A percentile compares a stretch with the other conserved stretches of the same genome.
Conservation (phyloP, 2,888 invertebrate genomes). For the Beris chalybata region DNA sequence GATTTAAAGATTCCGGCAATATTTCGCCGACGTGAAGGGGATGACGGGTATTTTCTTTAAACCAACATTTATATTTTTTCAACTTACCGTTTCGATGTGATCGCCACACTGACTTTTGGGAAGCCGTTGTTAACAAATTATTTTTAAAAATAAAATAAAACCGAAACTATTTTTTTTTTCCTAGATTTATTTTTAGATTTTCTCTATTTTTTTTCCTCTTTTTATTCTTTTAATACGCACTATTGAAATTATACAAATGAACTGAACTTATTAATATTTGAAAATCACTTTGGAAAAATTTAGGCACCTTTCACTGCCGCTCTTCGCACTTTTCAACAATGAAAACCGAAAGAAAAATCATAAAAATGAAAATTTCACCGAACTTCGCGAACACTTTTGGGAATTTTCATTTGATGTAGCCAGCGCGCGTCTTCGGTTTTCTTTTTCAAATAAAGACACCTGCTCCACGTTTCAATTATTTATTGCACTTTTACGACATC, state of each 20-base stretch:
- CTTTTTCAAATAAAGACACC: conserved; percentile 11
- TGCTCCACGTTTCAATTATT: not conserved
- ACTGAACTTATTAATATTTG: not conserved
- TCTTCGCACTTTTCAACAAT: too few species aligned
- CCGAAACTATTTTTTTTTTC: not conserved
- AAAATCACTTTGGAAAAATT: conserved; percentile 4
- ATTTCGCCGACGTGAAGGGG: too few species aligned
- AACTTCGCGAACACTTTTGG: too few species aligned
- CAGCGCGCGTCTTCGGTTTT: not conserved
- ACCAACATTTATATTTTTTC: too few species aligned
- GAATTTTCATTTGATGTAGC: conserved; percentile 7
- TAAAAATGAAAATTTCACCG: too few species aligned
- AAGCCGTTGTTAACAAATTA: conserved; percentile 41
- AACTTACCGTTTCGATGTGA: conserved; percentile 41
- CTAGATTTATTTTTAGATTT: conserved; percentile 8
- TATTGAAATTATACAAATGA: too few species aligned
- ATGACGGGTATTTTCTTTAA: too few species aligned
- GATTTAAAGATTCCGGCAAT: too few species aligned
- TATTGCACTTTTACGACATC: too few species aligned
- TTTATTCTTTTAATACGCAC: not conserved
- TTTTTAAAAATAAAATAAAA: conserved; percentile 20
- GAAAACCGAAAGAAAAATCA: too few species aligned
- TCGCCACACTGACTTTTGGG: conserved; percentile 41
- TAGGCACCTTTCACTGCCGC: not conserved
- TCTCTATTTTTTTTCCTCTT: conserved; percentile 2